Evolutionary conservation across 53 echinoderm and acorn worm genomes (phyloP), one percentile per base, ranked within the genome.

Genomic region (Actinopyga echinites): DNA sequence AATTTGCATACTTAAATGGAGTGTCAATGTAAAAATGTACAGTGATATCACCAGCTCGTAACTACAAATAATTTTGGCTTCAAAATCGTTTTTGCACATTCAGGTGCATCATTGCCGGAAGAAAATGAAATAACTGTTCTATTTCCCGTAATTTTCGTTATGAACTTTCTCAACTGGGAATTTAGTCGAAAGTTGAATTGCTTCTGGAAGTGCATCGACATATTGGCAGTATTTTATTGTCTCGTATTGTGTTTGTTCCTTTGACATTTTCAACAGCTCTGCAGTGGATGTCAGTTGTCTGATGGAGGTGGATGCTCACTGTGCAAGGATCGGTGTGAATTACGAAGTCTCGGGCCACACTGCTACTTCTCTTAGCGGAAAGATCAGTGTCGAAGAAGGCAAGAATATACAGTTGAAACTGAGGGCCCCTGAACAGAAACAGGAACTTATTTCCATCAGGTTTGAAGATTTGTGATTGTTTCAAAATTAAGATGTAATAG

Each of bases 381-480:
- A 87, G 78, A 69, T 93, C 62, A 74, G 71, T 9, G 20, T 91
- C 19, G 83, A 80, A 64, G 45, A 90, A 21, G 86, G 88, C 29
- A 82, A 83, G 62, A 67, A 68, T 28, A 57, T 93, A 4, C 57
- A 88, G 0, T 17, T 91, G 28, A 29, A 86, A 57, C 30, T 93
- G 52, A 88, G 88, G 34, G 87, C 91, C 8, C 91, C 90, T 30
- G 91, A 93, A 8, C 36, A 88, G 79, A 85, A 68, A 25, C 90
- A 91, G 58, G 74, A 91, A 65, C 88, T 93, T 44, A 74, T 90
- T 21, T 79, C 85, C 69, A 78, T 93, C 85, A 90, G 90, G 93
- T 93, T 49, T 74, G 87, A 33, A n/a, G 40, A 28, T 4, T 12
- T 15, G 33, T 78, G 22, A 10, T 17, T 78, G 29, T 21, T 78